These are phyloP conservation scores for Drosophila asahinai DNA, from an alignment of 1,140 invertebrate species.

Conservation along the genomic window DNA sequence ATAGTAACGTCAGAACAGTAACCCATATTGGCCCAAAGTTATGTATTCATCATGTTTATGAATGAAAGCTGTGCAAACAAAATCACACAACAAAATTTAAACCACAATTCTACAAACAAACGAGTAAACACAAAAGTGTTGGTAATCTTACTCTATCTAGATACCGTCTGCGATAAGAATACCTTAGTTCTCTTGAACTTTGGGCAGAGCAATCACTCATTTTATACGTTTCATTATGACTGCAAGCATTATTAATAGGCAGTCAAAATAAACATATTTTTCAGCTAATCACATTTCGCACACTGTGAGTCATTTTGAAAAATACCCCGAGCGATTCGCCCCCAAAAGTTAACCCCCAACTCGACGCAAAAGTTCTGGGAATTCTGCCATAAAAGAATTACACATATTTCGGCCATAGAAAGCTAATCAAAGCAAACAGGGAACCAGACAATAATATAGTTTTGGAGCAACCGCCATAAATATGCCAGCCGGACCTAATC, in stretches of 20 bases:
- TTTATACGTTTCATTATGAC: slow-evolving; percentile 12
- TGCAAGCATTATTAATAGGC: not conserved
- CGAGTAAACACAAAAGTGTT: not conserved
- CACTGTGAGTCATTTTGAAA: slow-evolving; percentile 18
- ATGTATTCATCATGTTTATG: slow-evolving; percentile 2
- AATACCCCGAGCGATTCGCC: not conserved
- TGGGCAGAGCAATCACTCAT: not conserved
- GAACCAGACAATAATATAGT: slow-evolving; percentile 24
- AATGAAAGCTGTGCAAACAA: slow-evolving; percentile 20
- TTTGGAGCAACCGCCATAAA: slow-evolving; percentile 21
- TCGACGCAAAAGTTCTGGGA: slow-evolving; percentile 3
- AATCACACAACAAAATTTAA: not conserved
- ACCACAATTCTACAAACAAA: not conserved
- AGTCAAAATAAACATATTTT: slow-evolving; percentile 14
- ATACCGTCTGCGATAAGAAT: slow-evolving; percentile 12
- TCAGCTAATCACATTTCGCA: not conserved
- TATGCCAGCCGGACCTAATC: slow-evolving; percentile 23
- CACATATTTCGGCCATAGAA: slow-evolving; percentile 12
- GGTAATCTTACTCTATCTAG: slow-evolving; percentile 4
- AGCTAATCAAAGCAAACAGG: slow-evolving; percentile 18
- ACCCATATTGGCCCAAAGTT: slow-evolving; percentile 1
- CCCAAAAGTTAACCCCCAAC: not conserved
- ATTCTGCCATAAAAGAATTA: slow-evolving; percentile 5
- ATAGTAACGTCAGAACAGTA: slow-evolving; percentile 6
- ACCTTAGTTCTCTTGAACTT: not conserved